Base-by-base conservation (phyloP, 2,888 invertebrate genomes). In the Laspeyria flexula region DNA sequence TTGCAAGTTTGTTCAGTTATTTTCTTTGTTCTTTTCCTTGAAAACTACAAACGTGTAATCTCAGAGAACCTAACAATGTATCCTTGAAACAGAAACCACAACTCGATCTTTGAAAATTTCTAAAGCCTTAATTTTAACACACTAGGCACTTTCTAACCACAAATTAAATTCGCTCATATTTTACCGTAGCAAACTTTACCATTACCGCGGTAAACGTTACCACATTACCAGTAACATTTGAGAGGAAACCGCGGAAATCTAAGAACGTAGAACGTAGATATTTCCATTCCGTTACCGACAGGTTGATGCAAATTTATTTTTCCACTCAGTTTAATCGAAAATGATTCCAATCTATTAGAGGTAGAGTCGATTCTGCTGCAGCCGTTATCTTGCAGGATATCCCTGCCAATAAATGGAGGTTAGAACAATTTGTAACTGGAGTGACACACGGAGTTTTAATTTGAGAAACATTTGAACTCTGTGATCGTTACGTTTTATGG, bases 341-440 rank as follows among this genome's bases (percentile, higher is more conserved):
- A 43, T 43, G 18, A 29, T n/a, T 49, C 43, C 42, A 51, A 25
- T 0, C 0, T n/a, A 1, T 9, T n/a, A 15, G 0, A 0, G 0
- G 38, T 61, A 72, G 43, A 53, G 65, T 57, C 39, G 40, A 21
- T 51, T 65, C 43, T 54, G 18, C 29, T 48, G 49, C 37, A 49
- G 9, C 43, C 15, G 37, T 35, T 43, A 12, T n/a, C 16, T 38
- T 27, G 23, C 16, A 59, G 71, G 66, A 75, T 73, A 75, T 71
- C 60, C 50, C 60, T 76, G 77, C 81, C 82, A 79, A 83, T 83
- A 81, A 73, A 75, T 73, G 76, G 71, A 73, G 75, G 79, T 75
- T 71, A 73, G 76, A 73, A 77, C 79, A 78, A 83, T 83, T 82
- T 82, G 83, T 83, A 73, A 77, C 65, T 65, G 50, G 38, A 38